These are phyloP conservation scores for Ciconia stormi DNA, from an alignment of 2,113 vertebrate genomes.

Conservation along the genomic window DNA sequence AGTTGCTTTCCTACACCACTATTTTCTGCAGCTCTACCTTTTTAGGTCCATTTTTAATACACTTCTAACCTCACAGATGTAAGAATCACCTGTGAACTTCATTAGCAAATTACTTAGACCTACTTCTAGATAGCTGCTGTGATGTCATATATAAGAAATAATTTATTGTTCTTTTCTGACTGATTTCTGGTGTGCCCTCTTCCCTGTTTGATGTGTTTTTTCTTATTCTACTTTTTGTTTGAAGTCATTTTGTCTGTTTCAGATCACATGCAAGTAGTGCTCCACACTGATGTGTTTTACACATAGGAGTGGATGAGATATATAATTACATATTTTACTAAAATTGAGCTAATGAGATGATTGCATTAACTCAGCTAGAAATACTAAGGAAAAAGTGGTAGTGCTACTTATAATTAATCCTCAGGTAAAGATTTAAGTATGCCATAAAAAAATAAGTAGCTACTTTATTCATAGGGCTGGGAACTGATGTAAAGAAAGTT, in stretches of 20 bases:
- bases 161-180: background rate
- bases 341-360: background rate
- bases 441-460: background rate
- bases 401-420: background rate
- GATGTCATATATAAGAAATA: background rate
- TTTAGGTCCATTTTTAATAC: background rate
- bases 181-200: background rate
- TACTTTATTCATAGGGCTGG: background rate
- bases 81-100: background rate
- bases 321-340: background rate
- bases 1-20: background rate
- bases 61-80: background rate
- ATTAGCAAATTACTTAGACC: background rate
- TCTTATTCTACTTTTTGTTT: background rate
- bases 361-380: background rate
- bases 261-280: background rate
- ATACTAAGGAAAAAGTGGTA: background rate
- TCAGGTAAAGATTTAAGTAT: background rate
- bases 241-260: background rate
- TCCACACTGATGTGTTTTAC: background rate
- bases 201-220: background rate
- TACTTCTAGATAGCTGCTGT: background rate
- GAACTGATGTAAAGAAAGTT: background rate
- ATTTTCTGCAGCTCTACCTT: background rate
- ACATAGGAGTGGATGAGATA: background rate